Conservation (phyloP, 2,888 invertebrate genomes). For the Lasioglossum morio region DNA sequence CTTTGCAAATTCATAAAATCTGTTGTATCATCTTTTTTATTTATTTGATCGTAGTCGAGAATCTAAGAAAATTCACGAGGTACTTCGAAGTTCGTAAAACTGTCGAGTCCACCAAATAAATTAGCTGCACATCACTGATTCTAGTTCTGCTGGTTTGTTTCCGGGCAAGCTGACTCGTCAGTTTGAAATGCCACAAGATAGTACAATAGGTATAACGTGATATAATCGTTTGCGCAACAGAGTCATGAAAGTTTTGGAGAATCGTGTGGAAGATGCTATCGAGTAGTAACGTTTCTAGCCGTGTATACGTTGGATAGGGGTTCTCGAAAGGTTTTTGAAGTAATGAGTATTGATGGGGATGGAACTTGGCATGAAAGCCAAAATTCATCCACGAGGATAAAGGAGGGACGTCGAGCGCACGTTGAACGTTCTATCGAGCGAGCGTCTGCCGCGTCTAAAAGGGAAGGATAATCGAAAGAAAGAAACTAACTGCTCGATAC, state of each 20-base stretch:
- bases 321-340: not conserved
- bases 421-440: not conserved
- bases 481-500: not conserved
- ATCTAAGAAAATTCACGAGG: not conserved
- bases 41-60: not conserved
- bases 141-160: not conserved
- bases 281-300: not conserved
- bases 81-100: not conserved
- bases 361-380: not conserved
- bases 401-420: not conserved
- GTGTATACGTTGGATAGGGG: not conserved
- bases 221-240: not conserved
- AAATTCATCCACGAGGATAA: constrained; percentile 1
- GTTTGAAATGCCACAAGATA: not conserved
- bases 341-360: not conserved
- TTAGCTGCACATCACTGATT: not conserved
- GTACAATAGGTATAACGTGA: not conserved
- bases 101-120: not conserved
- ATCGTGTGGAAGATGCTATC: not conserved
- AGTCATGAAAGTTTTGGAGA: not conserved
- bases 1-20: not conserved
- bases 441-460: not conserved
- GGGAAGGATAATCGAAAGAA: not conserved
- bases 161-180: not conserved
- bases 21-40: not conserved